Evolutionary conservation across 2,888 invertebrate species (phyloP).

Genomic region (Oxystoma pomonae): DNA sequence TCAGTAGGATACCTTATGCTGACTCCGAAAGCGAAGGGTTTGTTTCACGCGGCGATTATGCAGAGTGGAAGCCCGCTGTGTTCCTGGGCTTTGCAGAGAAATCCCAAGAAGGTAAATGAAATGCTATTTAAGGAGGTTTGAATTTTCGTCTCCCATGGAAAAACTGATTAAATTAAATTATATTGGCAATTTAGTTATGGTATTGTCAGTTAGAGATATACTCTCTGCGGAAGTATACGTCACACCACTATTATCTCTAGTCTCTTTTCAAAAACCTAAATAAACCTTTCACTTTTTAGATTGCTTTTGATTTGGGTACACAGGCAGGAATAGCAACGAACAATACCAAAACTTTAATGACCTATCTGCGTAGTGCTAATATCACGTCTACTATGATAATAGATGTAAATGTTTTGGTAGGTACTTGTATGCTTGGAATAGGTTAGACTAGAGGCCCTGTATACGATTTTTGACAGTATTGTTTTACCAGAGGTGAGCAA

Average conservation of each 20-base stretch:
- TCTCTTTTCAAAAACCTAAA: too few species aligned
- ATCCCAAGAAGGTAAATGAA: conserved; percentile 16
- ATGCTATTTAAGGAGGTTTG: too few species aligned
- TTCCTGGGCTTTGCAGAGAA: conserved; percentile 17
- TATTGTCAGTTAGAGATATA: too few species aligned
- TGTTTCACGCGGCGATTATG: conserved; percentile 18
- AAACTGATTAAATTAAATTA: neutral
- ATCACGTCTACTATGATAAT: conserved; percentile 8
- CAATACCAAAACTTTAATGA: conserved; percentile 12
- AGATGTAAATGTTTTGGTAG: conserved; percentile 17
- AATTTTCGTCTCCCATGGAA: conserved; percentile 1
- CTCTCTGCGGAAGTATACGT: too few species aligned
- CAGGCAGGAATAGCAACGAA: conserved; percentile 16
- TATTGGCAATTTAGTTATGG: too few species aligned
- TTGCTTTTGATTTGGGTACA: conserved; percentile 20
- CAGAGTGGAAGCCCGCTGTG: conserved; percentile 21
- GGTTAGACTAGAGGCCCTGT: too few species aligned
- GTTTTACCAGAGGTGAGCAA: too few species aligned
- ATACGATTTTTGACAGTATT: too few species aligned
- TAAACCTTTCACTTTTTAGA: conserved; percentile 13
- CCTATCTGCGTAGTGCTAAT: conserved; percentile 11
- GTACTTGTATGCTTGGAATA: neutral
- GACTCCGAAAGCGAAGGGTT: conserved; percentile 8
- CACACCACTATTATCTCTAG: too few species aligned
- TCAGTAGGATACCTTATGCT: conserved; percentile 17